Conservation (phyloP, 2,113 vertebrate species). For the Hemibagrus wyckioides region DNA sequence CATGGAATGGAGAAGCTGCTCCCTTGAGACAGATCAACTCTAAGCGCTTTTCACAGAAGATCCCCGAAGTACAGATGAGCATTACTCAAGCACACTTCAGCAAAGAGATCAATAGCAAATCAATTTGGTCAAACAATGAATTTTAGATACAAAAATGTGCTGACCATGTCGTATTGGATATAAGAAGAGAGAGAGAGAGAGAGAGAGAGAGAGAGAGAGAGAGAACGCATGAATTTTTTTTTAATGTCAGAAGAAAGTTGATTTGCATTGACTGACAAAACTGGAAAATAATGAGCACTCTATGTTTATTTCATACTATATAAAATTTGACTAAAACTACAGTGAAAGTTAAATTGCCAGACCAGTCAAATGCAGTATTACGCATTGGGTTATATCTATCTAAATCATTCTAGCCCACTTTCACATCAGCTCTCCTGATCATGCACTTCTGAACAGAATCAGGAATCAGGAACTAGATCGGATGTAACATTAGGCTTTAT, state of each 20-base stretch:
- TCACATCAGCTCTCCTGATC: too few species aligned
- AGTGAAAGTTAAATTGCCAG: neutral
- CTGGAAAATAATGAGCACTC: neutral
- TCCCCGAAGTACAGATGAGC: constrained; percentile 1
- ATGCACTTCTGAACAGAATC: neutral
- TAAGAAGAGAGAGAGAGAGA: neutral
- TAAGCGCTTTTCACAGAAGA: neutral
- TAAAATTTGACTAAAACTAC: neutral
- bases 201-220: neutral
- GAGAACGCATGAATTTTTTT: neutral
- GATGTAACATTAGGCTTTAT: too few species aligned
- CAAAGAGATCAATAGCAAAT: constrained; percentile 35
- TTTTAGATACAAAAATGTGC: neutral
- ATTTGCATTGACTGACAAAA: neutral
- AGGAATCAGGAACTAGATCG: neutral
- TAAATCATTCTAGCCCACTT: neutral
- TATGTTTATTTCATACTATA: neutral
- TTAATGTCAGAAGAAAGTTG: neutral
- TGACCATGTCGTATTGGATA: constrained; percentile 16
- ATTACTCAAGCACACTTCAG: constrained; percentile 33
- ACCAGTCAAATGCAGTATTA: neutral
- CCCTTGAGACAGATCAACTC: constrained; percentile 36
- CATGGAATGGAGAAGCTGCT: constrained; percentile 17
- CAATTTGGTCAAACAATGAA: constrained; percentile 34
- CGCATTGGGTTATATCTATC: neutral